Percentiles rank a stretch among this genome's conserved stretches.
Evolutionary conservation across 2,888 invertebrate genomes (phyloP).

Genomic region (Ornithoptera alexandrae): DNA sequence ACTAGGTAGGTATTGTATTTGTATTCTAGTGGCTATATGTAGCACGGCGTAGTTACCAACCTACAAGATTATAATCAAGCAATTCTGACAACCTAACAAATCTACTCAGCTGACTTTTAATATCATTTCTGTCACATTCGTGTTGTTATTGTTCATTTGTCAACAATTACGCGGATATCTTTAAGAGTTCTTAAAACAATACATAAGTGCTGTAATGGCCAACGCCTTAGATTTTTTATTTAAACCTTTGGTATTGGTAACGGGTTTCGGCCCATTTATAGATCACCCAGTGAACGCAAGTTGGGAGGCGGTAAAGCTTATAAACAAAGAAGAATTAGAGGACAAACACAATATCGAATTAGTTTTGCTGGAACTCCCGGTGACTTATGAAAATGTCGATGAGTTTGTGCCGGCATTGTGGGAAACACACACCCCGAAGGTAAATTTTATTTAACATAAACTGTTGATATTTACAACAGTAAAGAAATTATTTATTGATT

Average conservation of each 20-base stretch:
- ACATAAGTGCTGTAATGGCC: conserved; percentile 37
- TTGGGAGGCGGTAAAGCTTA: conserved; percentile 88
- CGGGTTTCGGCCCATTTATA: conserved; percentile 91
- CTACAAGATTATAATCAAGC: conserved; percentile 3
- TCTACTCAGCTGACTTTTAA: conserved; percentile 53
- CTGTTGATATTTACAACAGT: not conserved
- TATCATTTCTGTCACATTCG: conserved; percentile 21
- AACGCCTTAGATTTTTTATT: conserved; percentile 52
- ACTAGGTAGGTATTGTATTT: too few relatives aligned
- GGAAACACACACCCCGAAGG: conserved; percentile 85
- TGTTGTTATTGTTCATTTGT: conserved; percentile 2
- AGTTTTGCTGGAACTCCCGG: conserved; percentile 51
- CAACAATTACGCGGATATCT: conserved; percentile 8
- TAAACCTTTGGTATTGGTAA: conserved; percentile 78
- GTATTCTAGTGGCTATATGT: not conserved
- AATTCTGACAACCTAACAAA: conserved; percentile 40
- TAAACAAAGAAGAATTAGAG: conserved; percentile 78
- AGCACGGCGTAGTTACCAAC: not conserved
- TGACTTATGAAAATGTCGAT: conserved; percentile 85
- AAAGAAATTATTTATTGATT: too few relatives aligned
- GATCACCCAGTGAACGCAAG: conserved; percentile 87
- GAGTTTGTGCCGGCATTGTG: conserved; percentile 83
- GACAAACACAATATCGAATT: conserved; percentile 60
- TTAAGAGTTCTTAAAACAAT: not conserved
- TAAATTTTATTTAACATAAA: conserved; percentile 41